A percentile compares a stretch with the other conserved stretches of the same genome.
These are phyloP conservation scores for Mesembrinibis cayennensis DNA, from an alignment of 2,113 vertebrate species.

Conservation along the genomic window DNA sequence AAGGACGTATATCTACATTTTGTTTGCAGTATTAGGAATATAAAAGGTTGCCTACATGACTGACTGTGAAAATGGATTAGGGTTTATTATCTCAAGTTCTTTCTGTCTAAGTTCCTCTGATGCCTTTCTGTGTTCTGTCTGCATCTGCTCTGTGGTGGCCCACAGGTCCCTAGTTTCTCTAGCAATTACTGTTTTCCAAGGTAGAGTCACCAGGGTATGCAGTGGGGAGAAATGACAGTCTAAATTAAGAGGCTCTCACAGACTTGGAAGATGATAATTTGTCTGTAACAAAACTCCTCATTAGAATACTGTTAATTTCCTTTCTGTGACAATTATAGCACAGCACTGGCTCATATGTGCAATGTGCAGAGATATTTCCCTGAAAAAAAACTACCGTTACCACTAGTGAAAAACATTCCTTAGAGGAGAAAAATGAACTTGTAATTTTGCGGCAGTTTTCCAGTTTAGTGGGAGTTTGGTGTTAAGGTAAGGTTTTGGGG, in stretches of 20 bases:
- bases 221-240: constrained; percentile 60
- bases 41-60: background rate
- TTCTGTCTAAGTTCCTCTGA: constrained; percentile 4
- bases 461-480: background rate
- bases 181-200: constrained; percentile 68
- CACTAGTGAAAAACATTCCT: constrained; percentile 6
- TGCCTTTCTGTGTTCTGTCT: constrained; percentile 4
- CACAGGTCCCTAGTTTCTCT: constrained; percentile 39
- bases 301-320: constrained; percentile 75
- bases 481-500: background rate
- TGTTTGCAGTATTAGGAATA: background rate
- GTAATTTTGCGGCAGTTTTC: constrained; percentile 1
- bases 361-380: constrained; percentile 38
- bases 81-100: background rate
- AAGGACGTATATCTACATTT: background rate
- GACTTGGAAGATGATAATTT: constrained; percentile 61
- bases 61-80: background rate
- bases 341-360: constrained; percentile 41
- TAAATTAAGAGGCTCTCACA: constrained; percentile 71
- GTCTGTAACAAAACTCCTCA: constrained; percentile 74
- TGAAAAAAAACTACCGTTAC: background rate
- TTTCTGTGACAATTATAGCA: constrained; percentile 58
- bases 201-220: constrained; percentile 58
- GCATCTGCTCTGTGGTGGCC: constrained; percentile 39
- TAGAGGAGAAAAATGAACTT: constrained; percentile 9